phyloP scores from a whole-genome alignment of 2,113 vertebrate species.

The Potamarius usumacintae region DNA sequence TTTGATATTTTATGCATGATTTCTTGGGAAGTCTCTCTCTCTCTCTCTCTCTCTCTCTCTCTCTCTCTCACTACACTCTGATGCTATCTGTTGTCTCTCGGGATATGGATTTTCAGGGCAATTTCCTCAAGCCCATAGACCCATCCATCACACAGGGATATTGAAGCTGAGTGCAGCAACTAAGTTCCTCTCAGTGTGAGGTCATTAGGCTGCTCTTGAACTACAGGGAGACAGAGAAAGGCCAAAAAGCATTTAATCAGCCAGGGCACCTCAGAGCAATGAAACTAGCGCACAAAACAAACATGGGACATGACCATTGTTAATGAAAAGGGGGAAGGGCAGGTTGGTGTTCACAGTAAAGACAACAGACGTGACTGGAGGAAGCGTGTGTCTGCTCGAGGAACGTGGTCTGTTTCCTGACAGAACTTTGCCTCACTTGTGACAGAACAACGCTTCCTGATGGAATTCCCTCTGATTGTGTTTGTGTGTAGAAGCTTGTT shows the following conservation, averaged over 20 bases:
- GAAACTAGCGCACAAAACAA: constrained; percentile 3
- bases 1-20: neutral
- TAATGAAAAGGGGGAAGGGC: neutral
- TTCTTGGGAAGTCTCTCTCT: neutral
- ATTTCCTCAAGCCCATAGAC: constrained; percentile 22
- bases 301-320: neutral
- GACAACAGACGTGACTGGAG: neutral
- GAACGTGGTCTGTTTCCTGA: neutral
- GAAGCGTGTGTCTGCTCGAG: neutral
- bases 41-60: neutral
- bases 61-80: neutral
- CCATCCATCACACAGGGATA: constrained; percentile 32
- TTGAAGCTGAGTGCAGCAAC: constrained; percentile 13
- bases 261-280: constrained; percentile 19
- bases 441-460: neutral
- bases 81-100: neutral
- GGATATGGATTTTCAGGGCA: constrained; percentile 24
- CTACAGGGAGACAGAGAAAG: neutral
- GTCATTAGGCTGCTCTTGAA: constrained; percentile 8
- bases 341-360: neutral
- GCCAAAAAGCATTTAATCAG: constrained; percentile 26
- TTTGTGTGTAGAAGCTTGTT: constrained; percentile 9
- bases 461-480: constrained; percentile 9
- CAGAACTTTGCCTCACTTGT: neutral
- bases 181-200: neutral